phyloP scores from a whole-genome alignment of 2,797 vertebrate genomes.

The Serranus cabrilla region DNA sequence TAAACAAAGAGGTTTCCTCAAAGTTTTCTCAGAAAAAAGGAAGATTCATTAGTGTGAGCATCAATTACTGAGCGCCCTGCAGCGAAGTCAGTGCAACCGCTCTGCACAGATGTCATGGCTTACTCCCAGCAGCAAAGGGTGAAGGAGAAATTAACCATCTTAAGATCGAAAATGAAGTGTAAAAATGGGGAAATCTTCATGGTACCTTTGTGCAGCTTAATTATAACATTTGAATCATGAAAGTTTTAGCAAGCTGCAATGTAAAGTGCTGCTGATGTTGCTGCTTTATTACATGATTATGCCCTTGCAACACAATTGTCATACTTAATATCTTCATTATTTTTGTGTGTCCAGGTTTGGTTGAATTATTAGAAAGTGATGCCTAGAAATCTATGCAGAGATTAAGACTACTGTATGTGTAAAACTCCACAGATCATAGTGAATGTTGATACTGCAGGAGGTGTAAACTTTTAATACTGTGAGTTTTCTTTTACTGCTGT shows the following conservation, averaged over 20 bases:
- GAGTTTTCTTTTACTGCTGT: conserved; percentile 10
- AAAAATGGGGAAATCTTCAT: not conserved
- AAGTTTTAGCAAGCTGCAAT: no score
- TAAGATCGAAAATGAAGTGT: not conserved
- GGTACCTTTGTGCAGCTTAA: not conserved
- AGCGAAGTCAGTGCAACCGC: conserved; percentile 3
- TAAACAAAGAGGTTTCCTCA: conserved; percentile 11
- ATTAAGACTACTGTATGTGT: not conserved
- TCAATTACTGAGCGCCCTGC: not conserved
- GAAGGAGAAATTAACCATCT: not conserved
- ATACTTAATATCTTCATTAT: no score
- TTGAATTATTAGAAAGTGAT: not conserved
- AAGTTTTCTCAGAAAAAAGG: conserved; percentile 4
- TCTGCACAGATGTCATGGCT: conserved; percentile 44
- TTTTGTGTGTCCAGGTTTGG: no score
- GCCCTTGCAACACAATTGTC: no score
- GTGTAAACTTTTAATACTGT: conserved; percentile 20
- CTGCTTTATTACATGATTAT: no score
- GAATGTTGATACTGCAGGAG: conserved; percentile 3
- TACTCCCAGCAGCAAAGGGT: conserved; percentile 42
- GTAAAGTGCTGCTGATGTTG: no score
- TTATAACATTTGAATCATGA: not conserved
- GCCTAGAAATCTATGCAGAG: not conserved
- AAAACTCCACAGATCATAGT: not conserved
- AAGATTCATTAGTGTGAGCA: conserved; percentile 23